Evolutionary conservation across 2,888 invertebrate species (phyloP).

Genomic region (Sipha maydis): DNA sequence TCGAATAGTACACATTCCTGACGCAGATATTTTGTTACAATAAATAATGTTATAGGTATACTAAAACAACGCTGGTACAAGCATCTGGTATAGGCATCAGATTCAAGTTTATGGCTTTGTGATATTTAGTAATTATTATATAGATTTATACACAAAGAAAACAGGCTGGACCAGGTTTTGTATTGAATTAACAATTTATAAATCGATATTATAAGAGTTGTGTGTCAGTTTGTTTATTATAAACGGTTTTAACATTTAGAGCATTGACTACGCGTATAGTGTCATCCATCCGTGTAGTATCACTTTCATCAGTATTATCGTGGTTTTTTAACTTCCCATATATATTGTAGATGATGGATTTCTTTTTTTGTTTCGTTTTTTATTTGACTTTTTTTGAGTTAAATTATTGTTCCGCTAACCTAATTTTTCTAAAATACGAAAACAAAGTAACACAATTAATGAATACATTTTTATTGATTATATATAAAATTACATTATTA

Average conservation of each 20-base stretch:
- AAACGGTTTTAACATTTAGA: not conserved
- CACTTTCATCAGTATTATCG: not conserved
- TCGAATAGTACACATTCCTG: not conserved
- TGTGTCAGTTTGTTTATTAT: not conserved
- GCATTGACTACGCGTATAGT: not conserved
- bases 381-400: not conserved
- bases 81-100: too few species aligned
- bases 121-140: not conserved
- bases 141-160: not conserved
- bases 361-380: not conserved
- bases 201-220: not conserved
- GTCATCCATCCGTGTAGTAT: constrained; percentile 4
- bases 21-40: not conserved
- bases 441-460: not conserved
- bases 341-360: not conserved
- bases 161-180: not conserved
- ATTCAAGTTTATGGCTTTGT: not conserved
- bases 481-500: not conserved
- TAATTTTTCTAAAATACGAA: not conserved
- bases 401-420: not conserved
- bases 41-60: not conserved
- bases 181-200: not conserved
- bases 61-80: too few species aligned
- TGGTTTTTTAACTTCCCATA: not conserved
- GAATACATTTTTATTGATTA: not conserved